phyloP scores from a whole-genome alignment of 2,113 vertebrate species.

The Bungarus multicinctus region DNA sequence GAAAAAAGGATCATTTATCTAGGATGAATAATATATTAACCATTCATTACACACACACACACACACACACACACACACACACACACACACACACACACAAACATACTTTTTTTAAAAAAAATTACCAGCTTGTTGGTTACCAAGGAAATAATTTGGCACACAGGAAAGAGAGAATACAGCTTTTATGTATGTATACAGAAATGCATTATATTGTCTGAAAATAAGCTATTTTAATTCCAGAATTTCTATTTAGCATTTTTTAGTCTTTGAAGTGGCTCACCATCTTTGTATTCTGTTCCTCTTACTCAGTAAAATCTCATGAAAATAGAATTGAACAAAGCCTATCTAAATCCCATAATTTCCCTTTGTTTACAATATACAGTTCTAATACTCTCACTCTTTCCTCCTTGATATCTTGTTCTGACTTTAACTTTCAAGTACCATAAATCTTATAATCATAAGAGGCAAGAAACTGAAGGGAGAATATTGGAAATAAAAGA shows the following conservation, averaged over 20 bases:
- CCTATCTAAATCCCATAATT: not conserved
- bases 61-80: not conserved
- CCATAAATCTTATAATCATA: not conserved
- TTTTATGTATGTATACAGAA: not conserved
- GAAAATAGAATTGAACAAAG: not conserved
- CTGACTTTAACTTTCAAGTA: not conserved
- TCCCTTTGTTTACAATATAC: not conserved
- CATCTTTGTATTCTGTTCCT: not conserved
- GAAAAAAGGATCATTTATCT: not conserved
- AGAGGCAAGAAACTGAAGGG: not conserved
- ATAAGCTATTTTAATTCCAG: not conserved
- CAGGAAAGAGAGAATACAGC: not conserved
- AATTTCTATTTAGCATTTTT: not conserved
- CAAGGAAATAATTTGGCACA: constrained; percentile 24
- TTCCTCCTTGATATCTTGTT: not conserved
- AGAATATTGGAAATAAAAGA: not conserved
- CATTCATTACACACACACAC: not conserved
- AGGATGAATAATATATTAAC: not conserved
- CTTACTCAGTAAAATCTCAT: not conserved
- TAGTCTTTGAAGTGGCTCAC: not conserved
- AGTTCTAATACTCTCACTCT: not conserved
- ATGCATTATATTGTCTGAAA: not conserved
- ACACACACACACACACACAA: not conserved
- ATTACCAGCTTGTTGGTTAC: not conserved
- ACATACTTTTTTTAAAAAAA: not conserved